Percentiles rank a stretch among this genome's conserved stretches.
Evolutionary conservation across 2,113 vertebrate genomes (phyloP).

Genomic region (Etheostoma cragini): DNA sequence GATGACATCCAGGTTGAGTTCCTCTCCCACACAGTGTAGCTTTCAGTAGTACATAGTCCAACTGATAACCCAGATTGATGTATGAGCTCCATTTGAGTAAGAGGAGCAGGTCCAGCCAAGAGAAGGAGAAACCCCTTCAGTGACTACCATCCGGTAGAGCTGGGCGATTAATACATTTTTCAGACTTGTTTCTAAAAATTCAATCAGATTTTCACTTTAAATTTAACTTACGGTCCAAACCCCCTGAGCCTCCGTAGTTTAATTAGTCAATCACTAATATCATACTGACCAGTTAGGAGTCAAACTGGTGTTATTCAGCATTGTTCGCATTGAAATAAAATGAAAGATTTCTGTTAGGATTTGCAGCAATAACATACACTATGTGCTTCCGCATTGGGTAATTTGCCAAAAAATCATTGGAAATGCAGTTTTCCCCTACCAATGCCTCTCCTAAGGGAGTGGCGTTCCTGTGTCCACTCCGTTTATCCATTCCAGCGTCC

Average conservation of each 20-base stretch:
- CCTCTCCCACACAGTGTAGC: slow-evolving; percentile 26
- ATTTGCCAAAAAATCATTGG: slow-evolving; percentile 33
- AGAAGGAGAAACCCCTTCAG: neutral
- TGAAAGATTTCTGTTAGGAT: neutral
- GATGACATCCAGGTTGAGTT: slow-evolving; percentile 20
- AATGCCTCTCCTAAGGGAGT: slow-evolving; percentile 36
- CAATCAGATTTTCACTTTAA: no score
- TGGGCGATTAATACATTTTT: no score
- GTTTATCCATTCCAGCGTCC: slow-evolving; percentile 51
- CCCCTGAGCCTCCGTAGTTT: no score
- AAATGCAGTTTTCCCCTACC: slow-evolving; percentile 37
- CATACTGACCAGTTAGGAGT: neutral
- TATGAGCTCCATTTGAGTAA: no score
- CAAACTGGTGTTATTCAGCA: slow-evolving; percentile 9
- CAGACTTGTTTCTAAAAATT: no score
- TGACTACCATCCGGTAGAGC: no score
- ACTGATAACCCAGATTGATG: slow-evolving; percentile 12
- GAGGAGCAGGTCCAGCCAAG: no score
- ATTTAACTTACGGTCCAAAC: no score
- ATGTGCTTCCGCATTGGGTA: neutral
- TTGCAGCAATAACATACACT: neutral
- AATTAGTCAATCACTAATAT: no score
- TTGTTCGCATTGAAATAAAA: neutral
- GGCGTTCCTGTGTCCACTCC: slow-evolving; percentile 52
- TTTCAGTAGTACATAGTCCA: slow-evolving; percentile 22